phyloP scores from a whole-genome alignment of 92 coral and sea anemone species.

The Phymanthus crucifer region DNA sequence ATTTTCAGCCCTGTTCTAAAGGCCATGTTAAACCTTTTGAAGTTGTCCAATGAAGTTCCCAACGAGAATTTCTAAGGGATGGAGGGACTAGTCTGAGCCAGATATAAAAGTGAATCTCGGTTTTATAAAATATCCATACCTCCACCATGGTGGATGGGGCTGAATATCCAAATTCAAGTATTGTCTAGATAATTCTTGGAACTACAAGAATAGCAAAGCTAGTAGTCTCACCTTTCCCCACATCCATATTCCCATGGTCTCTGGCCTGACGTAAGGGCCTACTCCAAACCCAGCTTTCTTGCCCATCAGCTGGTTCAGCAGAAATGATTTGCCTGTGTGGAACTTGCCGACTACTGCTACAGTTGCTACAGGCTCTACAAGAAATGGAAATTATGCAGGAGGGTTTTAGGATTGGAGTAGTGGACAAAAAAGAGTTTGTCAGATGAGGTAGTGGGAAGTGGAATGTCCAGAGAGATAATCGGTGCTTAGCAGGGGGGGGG shows the following conservation, averaged over 20 bases:
- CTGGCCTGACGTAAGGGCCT: slow-evolving; percentile 64
- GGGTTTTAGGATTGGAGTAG: background rate
- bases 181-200: background rate
- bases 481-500: too few relatives aligned
- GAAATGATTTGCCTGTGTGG: slow-evolving; percentile 65
- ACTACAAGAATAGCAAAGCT: background rate
- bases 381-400: background rate
- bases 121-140: too few relatives aligned
- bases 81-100: too few relatives aligned
- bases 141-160: too few relatives aligned
- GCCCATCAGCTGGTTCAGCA: slow-evolving; percentile 69
- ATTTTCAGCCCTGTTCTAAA: too few relatives aligned
- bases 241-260: slow-evolving; percentile 76
- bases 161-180: too few relatives aligned
- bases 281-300: slow-evolving; percentile 67
- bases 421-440: background rate
- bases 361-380: slow-evolving; percentile 54
- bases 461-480: too few relatives aligned
- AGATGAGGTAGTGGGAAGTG: too few relatives aligned
- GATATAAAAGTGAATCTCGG: too few relatives aligned
- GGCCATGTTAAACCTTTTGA: too few relatives aligned
- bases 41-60: too few relatives aligned
- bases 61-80: too few relatives aligned
- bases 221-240: slow-evolving; percentile 53
- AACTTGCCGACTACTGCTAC: slow-evolving; percentile 68